Evolutionary conservation across 2,888 invertebrate genomes (phyloP).

Genomic region (Drosophila setosimentum): DNA sequence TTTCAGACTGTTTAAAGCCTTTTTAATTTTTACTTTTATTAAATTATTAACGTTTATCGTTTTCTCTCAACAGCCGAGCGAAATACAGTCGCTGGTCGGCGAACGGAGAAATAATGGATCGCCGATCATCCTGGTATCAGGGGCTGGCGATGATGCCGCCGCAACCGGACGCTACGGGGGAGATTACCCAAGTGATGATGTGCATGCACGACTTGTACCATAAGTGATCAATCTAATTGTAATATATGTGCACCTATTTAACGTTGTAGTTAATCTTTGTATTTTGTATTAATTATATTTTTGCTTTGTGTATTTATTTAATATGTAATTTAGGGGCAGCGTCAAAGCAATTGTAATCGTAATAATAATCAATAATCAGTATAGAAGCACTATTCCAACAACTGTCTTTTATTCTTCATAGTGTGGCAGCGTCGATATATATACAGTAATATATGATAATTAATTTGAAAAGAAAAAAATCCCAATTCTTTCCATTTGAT

Average conservation of each 20-base stretch:
- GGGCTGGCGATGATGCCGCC: slow-evolving; percentile 69
- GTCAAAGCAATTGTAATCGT: slow-evolving; percentile 5
- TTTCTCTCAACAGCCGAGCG: slow-evolving; percentile 51
- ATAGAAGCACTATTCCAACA: neutral
- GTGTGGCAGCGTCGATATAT: neutral
- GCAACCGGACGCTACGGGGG: slow-evolving; percentile 61
- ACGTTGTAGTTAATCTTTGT: slow-evolving; percentile 8
- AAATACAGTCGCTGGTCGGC: slow-evolving; percentile 62
- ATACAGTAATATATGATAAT: too few relatives aligned
- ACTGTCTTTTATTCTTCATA: neutral
- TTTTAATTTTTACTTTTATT: neutral
- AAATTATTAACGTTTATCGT: neutral
- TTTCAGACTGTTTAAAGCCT: neutral
- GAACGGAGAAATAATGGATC: slow-evolving; percentile 38
- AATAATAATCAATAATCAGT: neutral
- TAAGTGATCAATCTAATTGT: slow-evolving; percentile 51
- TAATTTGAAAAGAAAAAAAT: too few relatives aligned
- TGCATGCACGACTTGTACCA: slow-evolving; percentile 80
- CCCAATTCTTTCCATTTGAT: neutral
- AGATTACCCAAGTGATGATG: slow-evolving; percentile 78
- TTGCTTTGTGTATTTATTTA: neutral
- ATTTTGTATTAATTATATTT: neutral
- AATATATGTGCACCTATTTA: neutral
- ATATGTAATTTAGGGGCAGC: slow-evolving; percentile 7
- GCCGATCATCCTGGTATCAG: slow-evolving; percentile 64